Evolutionary conservation across 2,888 invertebrate species (phyloP).

Genomic region (Rugalucina vietnamica): DNA sequence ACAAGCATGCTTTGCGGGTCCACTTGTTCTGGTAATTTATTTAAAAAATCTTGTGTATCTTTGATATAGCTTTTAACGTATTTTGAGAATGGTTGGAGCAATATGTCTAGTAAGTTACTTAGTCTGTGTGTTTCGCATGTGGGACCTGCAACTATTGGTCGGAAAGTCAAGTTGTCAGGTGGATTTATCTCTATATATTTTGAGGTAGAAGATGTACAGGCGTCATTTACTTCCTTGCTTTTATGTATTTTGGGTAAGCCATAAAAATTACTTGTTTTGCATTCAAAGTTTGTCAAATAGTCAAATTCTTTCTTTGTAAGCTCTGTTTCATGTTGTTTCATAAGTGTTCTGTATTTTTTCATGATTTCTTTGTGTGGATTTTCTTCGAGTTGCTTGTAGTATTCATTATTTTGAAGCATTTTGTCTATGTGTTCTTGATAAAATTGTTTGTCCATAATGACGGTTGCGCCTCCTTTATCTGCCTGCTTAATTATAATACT

Average conservation of each 20-base stretch:
- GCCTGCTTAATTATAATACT: background rate
- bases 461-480: background rate
- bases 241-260: background rate
- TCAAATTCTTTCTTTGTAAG: background rate
- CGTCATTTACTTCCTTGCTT: background rate
- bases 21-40: background rate
- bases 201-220: no score
- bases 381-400: no score
- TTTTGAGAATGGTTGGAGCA: background rate
- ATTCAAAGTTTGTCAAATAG: background rate
- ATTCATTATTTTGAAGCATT: background rate
- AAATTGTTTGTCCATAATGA: background rate
- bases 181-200: background rate
- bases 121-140: background rate
- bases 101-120: background rate
- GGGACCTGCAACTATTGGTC: background rate
- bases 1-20: background rate
- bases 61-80: background rate
- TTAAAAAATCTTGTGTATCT: background rate
- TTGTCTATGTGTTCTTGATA: background rate
- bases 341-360: background rate
- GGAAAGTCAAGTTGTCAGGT: background rate
- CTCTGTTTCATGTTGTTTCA: background rate
- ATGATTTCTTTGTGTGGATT: background rate
- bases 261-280: background rate